Evolutionary conservation across 2,113 vertebrate species (phyloP), one percentile per base, ranked within the genome.

Genomic region (Lampris incognitus): DNA sequence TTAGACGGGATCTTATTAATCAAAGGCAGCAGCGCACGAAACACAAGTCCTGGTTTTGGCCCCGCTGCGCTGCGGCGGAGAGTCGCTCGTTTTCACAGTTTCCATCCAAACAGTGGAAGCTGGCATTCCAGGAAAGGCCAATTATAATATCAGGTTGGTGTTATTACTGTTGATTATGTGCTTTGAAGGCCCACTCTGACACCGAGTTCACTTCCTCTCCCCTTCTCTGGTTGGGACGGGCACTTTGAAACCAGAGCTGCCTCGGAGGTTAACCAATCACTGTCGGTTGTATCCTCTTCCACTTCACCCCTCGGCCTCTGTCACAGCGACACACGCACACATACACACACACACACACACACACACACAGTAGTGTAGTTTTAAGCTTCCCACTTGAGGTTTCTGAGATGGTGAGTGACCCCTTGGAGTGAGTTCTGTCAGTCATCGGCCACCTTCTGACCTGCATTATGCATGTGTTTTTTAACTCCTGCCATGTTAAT

Each of bases 101-200:
- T 91, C 87, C 87, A 87, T 80, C 81, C 83, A 80, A 85, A 89
- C 77, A 75, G 56, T 80, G 80, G 85, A 84, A 86, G 87, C 88
- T 92, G 92, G 88, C 91, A 88, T 81, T 76, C 78, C 68, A 88
- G 81, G 82, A 85, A 90, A 87, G 86, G 76, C 86, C 90, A 89
- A 92, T 94, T 92, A 93, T 92, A 83, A 89, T 90, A 93, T 92
- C 90, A 80, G 75, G 84, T 92, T 93, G 82, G 79, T 93, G 92
- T 93, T 93, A 89, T 93, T 94, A 87, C 87, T 92, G 89, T 83
- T 94, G 90, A 91, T 94, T 92, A 88, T 91, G 88, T 72, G 83
- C 88, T 87, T 90, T 94, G 90, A 91, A 90, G 90, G 79, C 69
- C 81, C 50, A 61, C 60, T 76, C 55, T 88, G 86, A 83, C 85